A percentile compares a stretch with the other conserved stretches of the same genome.
Evolutionary conservation across 2,888 invertebrate genomes (phyloP).

Genomic region (Pollenia labialis): DNA sequence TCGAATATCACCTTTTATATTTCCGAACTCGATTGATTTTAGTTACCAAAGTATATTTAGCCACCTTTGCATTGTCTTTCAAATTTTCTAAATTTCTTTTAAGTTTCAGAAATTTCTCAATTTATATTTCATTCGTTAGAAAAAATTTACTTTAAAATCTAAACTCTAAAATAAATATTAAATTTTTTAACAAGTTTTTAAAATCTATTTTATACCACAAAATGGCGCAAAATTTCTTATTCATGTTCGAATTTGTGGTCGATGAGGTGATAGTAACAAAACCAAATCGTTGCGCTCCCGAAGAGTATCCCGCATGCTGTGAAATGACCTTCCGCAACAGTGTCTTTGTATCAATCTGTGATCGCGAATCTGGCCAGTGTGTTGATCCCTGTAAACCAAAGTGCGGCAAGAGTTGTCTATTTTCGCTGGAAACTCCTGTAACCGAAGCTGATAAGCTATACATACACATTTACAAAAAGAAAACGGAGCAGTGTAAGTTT

Average conservation of each 20-base stretch:
- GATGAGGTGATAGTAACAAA: constrained; percentile 82
- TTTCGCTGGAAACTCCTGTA: constrained; percentile 80
- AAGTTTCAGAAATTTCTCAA: constrained; percentile 25
- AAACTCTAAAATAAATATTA: constrained; percentile 3
- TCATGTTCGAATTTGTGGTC: constrained; percentile 83
- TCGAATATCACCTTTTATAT: not conserved
- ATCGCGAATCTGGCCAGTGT: constrained; percentile 81
- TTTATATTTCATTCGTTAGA: constrained; percentile 13
- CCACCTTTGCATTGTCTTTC: constrained; percentile 30
- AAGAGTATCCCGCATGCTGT: constrained; percentile 83
- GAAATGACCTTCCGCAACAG: constrained; percentile 82
- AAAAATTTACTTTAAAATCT: constrained; percentile 38
- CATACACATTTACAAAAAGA: constrained; percentile 82
- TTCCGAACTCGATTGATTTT: not conserved
- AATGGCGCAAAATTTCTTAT: constrained; percentile 81
- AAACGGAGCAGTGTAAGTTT: constrained; percentile 82
- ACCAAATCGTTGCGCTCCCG: constrained; percentile 83
- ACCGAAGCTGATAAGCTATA: constrained; percentile 80
- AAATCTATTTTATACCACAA: constrained; percentile 50
- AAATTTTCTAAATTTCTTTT: constrained; percentile 24
- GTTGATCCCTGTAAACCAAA: constrained; percentile 77
- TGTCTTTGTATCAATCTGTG: constrained; percentile 81
- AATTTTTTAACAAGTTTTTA: constrained; percentile 1
- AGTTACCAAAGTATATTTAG: constrained; percentile 13
- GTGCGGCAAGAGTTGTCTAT: constrained; percentile 82